Evolutionary conservation across 2,113 vertebrate genomes (phyloP), one percentile per base, ranked within the genome.

Genomic region (Scalopus aquaticus): DNA sequence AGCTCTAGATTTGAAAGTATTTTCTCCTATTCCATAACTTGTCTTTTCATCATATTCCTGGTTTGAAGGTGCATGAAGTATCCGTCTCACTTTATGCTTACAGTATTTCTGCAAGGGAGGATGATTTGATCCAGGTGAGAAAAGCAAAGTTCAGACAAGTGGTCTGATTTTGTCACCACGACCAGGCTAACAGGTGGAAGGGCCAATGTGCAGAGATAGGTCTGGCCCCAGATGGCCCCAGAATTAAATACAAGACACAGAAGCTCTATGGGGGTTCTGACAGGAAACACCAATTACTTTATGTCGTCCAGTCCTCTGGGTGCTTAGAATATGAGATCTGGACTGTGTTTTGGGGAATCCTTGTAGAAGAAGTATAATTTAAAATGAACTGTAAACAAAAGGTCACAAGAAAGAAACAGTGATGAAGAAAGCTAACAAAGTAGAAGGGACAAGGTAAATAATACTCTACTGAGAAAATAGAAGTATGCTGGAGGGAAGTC

Each of bases 341-440:
- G 24, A 46, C 22, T 77, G 1, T 15, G 46, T 39, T 86, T 7
- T 15, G 86, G 77, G 58, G 51, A 58, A 49, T 88, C 9, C 90
- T 93, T 74, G 30, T 67, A 62, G 24, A 78, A 87, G 16, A 90
- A 84, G 7, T 46, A 78, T 74, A 88, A 64, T 54, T 92, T 90
- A 26, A 90, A 82, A 39, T 42, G 22, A 0, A 70, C 26, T 62
- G 83, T 78, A 70, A 79, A 88, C 46, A n/a, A 77, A 88, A 80
- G 15, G 0, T 85, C 56, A 37, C 87, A n/a, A 44, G 82, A 79
- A 90, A 90, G 44, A n/a, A n/a, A 56, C 19, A 90, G 88, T 22
- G 15, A 64, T 35, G n/a, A 77, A 42, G 28, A 60, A 51, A 91
- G 56, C 82, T 44, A 78, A 87, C 15, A 60, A 64, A 42, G n/a